Base-by-base conservation (phyloP, 2,113 vertebrate genomes). In the Anolis carolinensis region DNA sequence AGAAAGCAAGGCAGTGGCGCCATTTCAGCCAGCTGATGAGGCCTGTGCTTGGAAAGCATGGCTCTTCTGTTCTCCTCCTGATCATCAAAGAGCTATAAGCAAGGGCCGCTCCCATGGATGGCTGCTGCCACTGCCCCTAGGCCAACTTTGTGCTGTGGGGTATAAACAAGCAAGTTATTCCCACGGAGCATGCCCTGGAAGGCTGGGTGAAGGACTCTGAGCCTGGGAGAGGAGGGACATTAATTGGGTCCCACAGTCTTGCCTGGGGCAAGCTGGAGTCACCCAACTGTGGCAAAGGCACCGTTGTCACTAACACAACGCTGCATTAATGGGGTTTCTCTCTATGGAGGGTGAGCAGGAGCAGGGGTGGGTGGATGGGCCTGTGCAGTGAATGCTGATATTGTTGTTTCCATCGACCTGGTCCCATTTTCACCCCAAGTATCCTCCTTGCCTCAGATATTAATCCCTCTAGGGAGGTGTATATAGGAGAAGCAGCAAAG, bases 111-210 rank as follows among this genome's bases (percentile, higher is more conserved):
- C 59, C 81, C 82, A 84, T 76, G 82, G 72, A 84, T 76, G 82
- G 59, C 36, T 75, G 72, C 65, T 30, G 65, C 82, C 39, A 34
- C 30, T 67, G 72, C 82, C 82, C 59, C 59, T 20, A 84, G 82
- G 82, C 55, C 72, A 84, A 36, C 30, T 76, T 84, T 76, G 82
- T 84, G 82, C 82, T 84, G 73, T 84, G 82, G 82, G 55, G 82
- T 84, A 75, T 76, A 84, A 84, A 84, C 82, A 84, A 48, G 27
- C 65, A 65, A 65, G 59, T 76, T 55, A 84, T 84, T 84, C 82
- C 82, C 82, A 84, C 63, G 82, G 82, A 76, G 76, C 82, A 21
- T 44, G 82, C 39, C 59, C 72, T 84, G 62, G 36, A 84, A 76
- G 36, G 82, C 72, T 48, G 72, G 59, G 55, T 27, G 39, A 63